phyloP scores from a whole-genome alignment of 2,113 vertebrate species.

The Psammodynastes pulverulentus region DNA sequence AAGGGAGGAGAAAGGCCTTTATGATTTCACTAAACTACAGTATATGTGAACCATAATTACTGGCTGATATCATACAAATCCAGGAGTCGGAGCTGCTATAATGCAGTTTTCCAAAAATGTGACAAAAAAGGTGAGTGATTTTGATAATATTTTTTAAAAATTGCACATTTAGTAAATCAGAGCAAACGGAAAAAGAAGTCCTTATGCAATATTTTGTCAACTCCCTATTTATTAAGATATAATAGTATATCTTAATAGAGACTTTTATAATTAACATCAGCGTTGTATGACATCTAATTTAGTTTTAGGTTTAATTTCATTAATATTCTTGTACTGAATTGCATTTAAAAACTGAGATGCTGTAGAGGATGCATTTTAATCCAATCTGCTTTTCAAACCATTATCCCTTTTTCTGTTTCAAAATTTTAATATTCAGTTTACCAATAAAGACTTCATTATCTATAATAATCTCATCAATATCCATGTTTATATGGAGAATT shows the following conservation, averaged over 20 bases:
- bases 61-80: slow-evolving; percentile 26
- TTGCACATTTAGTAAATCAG: not conserved
- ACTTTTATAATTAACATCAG: slow-evolving; percentile 65
- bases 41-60: slow-evolving; percentile 10
- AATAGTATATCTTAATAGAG: slow-evolving; percentile 48
- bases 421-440: slow-evolving; percentile 2
- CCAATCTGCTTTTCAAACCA: not conserved
- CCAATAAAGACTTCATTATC: not conserved
- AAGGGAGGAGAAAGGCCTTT: slow-evolving; percentile 15
- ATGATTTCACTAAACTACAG: not conserved
- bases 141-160: not conserved
- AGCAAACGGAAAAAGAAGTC: not conserved
- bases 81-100: slow-evolving; percentile 18
- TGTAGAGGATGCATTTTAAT: not conserved
- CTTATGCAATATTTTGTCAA: slow-evolving; percentile 29
- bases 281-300: slow-evolving; percentile 65
- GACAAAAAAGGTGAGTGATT: not conserved
- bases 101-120: slow-evolving; percentile 18
- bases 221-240: slow-evolving; percentile 6
- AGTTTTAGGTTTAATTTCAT: slow-evolving; percentile 70
- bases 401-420: slow-evolving; percentile 30
- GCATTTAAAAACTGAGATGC: slow-evolving; percentile 42
- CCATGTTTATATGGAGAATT: not conserved
- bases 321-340: slow-evolving; percentile 29
- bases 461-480: not conserved